These are phyloP conservation scores for Cyprinodon diabolis DNA, from an alignment of 2,797 vertebrate species.

Conservation along the genomic window DNA sequence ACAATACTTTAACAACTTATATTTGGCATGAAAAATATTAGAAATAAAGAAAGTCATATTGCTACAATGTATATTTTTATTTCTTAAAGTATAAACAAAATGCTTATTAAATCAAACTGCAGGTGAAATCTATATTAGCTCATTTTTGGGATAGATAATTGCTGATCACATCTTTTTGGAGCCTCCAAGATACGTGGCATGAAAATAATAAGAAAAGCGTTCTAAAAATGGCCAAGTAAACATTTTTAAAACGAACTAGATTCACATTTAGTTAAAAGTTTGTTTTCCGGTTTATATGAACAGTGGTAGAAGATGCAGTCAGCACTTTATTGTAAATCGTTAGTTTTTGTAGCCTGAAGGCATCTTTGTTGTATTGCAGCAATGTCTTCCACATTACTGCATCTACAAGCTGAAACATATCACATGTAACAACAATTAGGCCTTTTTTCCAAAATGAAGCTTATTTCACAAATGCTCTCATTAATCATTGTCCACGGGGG, in stretches of 20 bases:
- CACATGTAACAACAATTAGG: neutral
- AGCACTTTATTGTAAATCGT: neutral
- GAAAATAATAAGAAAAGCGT: no score
- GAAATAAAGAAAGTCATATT: no score
- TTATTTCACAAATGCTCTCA: neutral
- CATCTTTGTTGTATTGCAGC: conserved; percentile 10
- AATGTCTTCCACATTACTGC: conserved; percentile 10
- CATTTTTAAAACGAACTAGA: neutral
- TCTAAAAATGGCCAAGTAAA: neutral
- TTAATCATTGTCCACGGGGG: neutral
- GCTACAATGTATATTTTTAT: no score
- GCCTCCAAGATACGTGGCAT: neutral
- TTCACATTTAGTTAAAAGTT: no score
- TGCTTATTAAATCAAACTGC: no score
- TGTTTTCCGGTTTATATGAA: neutral
- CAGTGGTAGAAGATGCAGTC: neutral
- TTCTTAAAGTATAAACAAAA: no score
- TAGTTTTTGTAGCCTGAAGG: neutral
- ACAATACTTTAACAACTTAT: no score
- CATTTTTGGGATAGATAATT: neutral
- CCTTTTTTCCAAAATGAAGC: neutral
- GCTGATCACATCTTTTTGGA: neutral
- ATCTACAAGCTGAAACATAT: conserved; percentile 26
- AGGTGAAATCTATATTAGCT: no score
- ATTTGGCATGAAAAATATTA: no score